phyloP scores from a whole-genome alignment of 2,797 vertebrate genomes.

The Cossypha niveicapilla region DNA sequence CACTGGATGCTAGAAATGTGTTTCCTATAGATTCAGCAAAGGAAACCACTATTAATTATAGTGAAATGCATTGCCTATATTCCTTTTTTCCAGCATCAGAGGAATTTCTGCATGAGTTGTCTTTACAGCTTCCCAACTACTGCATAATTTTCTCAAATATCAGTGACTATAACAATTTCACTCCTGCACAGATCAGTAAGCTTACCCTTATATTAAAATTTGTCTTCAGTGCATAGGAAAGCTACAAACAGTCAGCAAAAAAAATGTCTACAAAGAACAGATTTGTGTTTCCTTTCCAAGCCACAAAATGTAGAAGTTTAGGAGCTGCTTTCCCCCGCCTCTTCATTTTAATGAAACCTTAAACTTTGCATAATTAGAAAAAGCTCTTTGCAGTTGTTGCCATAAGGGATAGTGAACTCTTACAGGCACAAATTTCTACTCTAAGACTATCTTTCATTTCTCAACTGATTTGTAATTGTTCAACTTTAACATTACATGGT shows the following conservation, averaged over 20 bases:
- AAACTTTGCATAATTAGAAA: conserved; percentile 11
- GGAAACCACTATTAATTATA: background rate
- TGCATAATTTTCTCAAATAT: background rate
- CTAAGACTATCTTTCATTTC: background rate
- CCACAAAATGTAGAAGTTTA: background rate
- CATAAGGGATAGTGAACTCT: background rate
- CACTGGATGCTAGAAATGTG: background rate
- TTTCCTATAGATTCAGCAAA: background rate
- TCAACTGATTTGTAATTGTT: background rate
- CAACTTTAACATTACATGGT: background rate
- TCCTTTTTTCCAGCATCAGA: background rate
- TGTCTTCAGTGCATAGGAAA: background rate
- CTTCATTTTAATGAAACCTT: conserved; percentile 13
- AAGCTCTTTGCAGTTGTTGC: background rate
- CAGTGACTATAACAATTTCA: background rate
- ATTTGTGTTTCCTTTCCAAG: conserved; percentile 31
- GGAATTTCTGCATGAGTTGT: background rate
- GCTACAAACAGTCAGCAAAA: conserved; percentile 29
- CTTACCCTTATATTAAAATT: background rate
- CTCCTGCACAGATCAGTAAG: background rate
- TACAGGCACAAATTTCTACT: background rate
- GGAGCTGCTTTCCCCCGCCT: background rate
- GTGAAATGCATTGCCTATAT: background rate
- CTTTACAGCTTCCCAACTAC: background rate
- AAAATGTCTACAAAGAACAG: background rate